A percentile compares a stretch with the other conserved stretches of the same genome.
Evolutionary conservation across 1,140 invertebrate species (phyloP).

Genomic region (Hyphantria cunea): DNA sequence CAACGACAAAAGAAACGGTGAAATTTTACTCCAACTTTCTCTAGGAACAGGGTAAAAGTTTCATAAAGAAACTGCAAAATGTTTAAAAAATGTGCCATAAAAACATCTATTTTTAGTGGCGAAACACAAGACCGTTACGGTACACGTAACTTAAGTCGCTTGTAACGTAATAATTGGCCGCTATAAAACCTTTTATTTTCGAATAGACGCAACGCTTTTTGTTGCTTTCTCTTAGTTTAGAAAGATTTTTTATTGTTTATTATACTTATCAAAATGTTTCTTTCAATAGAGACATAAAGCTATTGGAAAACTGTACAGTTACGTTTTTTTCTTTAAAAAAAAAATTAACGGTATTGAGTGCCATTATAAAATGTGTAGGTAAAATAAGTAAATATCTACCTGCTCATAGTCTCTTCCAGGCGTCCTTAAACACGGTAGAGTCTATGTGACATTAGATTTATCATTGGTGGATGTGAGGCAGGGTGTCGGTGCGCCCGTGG

Average conservation of each 20-base stretch:
- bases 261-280: slow-evolving; percentile 12
- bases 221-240: not conserved
- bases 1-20: not conserved
- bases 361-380: too few relatives aligned
- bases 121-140: slow-evolving; percentile 11
- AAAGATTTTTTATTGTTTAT: slow-evolving; percentile 10
- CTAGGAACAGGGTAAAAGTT: not conserved
- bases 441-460: too few relatives aligned
- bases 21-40: not conserved
- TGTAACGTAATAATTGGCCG: slow-evolving; percentile 6
- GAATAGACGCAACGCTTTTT: slow-evolving; percentile 10
- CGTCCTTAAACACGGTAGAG: too few relatives aligned
- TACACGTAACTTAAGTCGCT: not conserved
- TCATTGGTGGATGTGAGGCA: too few relatives aligned
- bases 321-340: not conserved
- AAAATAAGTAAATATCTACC: not conserved
- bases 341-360: not conserved
- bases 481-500: too few relatives aligned
- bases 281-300: not conserved
- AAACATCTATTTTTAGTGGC: slow-evolving; percentile 5
- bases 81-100: not conserved
- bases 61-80: slow-evolving; percentile 4
- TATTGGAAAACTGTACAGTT: not conserved
- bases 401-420: not conserved
- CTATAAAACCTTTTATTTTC: slow-evolving; percentile 5